Evolutionary conservation across 2,797 vertebrate species (phyloP).

Genomic region (Eremophila alpestris): DNA sequence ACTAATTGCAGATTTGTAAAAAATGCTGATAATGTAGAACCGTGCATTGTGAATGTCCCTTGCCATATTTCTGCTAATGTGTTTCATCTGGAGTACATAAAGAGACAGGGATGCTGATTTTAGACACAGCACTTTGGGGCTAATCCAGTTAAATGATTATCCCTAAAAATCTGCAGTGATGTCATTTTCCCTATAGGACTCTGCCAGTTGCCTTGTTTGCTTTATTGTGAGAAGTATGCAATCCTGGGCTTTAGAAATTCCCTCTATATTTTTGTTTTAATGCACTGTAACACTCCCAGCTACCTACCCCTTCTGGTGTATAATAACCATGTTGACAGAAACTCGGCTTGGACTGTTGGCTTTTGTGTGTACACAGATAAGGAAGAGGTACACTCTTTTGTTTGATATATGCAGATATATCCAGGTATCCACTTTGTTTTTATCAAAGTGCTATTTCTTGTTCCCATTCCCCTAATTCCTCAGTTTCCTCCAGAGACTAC

Average conservation of each 20-base stretch:
- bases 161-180: conserved; percentile 86
- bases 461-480: not conserved
- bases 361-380: not conserved
- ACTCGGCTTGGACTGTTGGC: not conserved
- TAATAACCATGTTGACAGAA: not conserved
- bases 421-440: not conserved
- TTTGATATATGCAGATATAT: not conserved
- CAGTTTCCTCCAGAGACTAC: not conserved
- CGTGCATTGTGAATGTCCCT: conserved; percentile 88
- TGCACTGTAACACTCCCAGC: not conserved
- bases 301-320: not conserved
- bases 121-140: conserved; percentile 84
- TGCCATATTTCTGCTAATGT: conserved; percentile 95
- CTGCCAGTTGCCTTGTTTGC: conserved; percentile 81
- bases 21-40: conserved; percentile 99
- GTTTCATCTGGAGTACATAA: conserved; percentile 97
- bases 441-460: not conserved
- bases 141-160: conserved; percentile 89
- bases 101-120: conserved; percentile 87
- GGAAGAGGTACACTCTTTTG: not conserved
- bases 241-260: conserved; percentile 47
- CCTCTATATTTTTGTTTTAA: conserved; percentile 21
- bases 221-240: conserved; percentile 76
- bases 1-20: conserved; percentile 99
- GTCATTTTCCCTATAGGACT: conserved; percentile 84